A percentile compares a stretch with the other conserved stretches of the same genome.
phyloP scores from a whole-genome alignment of 2,113 vertebrate species.

The Heterotilapia buettikoferi region DNA sequence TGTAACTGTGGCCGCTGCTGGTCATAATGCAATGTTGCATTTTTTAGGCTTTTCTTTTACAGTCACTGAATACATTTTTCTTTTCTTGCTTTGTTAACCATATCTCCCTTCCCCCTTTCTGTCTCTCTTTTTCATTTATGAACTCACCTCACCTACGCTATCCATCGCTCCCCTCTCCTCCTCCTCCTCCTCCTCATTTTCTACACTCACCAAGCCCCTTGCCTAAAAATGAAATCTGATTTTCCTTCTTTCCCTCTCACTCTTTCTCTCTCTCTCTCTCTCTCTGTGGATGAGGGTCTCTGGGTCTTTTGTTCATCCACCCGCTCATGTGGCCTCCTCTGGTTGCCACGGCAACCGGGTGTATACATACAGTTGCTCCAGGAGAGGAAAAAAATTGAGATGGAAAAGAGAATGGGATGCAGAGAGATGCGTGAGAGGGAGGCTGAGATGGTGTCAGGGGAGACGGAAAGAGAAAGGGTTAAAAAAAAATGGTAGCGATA shows the following conservation, averaged over 20 bases:
- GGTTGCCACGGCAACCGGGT: conserved; percentile 53
- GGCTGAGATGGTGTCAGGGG: neutral
- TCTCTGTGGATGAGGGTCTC: conserved; percentile 42
- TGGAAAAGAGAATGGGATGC: conserved; percentile 18
- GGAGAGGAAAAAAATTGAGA: conserved; percentile 24
- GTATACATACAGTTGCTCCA: conserved; percentile 58
- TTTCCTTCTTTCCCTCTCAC: neutral
- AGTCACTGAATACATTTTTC: neutral
- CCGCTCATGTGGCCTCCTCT: conserved; percentile 53
- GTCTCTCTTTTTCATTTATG: conserved; percentile 29
- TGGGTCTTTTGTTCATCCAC: conserved; percentile 66
- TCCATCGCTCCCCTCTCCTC: conserved; percentile 12
- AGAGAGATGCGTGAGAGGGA: neutral
- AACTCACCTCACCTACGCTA: conserved; percentile 46
- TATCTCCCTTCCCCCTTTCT: conserved; percentile 15
- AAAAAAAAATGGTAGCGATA: neutral
- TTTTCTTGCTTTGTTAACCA: conserved; percentile 12
- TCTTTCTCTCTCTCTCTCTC: neutral
- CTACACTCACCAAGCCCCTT: conserved; percentile 23
- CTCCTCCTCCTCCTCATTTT: conserved; percentile 4
- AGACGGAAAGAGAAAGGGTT: neutral
- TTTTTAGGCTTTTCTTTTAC: neutral
- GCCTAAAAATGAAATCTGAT: conserved; percentile 57
- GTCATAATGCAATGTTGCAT: neutral
- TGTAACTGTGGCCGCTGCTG: neutral